Evolutionary conservation across 2,113 vertebrate species (phyloP).

Genomic region (Paracyprichromis sp.): DNA sequence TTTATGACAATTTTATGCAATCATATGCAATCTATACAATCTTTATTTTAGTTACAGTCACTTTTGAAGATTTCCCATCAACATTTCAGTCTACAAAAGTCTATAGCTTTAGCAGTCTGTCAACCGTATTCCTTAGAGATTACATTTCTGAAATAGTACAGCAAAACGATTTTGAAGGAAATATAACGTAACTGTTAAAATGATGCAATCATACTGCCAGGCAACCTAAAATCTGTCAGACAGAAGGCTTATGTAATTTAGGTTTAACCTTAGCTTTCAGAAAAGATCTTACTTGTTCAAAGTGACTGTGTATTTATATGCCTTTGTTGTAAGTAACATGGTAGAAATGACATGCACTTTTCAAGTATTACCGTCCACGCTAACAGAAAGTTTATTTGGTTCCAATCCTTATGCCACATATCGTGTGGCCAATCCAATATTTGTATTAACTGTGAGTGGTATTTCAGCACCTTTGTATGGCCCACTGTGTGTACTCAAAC

Average conservation of each 20-base stretch:
- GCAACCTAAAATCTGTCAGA: neutral
- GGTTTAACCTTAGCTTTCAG: neutral
- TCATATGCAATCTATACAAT: neutral
- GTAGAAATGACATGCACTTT: neutral
- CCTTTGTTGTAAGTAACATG: neutral
- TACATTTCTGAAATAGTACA: neutral
- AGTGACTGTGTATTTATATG: neutral
- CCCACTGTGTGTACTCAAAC: neutral
- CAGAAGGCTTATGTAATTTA: neutral
- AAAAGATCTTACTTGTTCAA: neutral
- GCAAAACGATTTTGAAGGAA: neutral
- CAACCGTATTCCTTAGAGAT: neutral
- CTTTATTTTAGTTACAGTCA: neutral
- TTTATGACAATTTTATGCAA: neutral
- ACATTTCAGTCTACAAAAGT: neutral
- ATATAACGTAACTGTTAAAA: neutral
- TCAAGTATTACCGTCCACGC: neutral
- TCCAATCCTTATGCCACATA: neutral
- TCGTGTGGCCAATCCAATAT: neutral
- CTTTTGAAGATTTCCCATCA: neutral
- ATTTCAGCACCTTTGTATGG: slow-evolving; percentile 3
- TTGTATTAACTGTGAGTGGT: neutral
- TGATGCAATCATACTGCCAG: neutral
- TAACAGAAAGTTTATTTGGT: neutral
- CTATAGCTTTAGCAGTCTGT: neutral